phyloP scores from a whole-genome alignment of 2,888 invertebrate genomes.

The Aphodius sticticus region DNA sequence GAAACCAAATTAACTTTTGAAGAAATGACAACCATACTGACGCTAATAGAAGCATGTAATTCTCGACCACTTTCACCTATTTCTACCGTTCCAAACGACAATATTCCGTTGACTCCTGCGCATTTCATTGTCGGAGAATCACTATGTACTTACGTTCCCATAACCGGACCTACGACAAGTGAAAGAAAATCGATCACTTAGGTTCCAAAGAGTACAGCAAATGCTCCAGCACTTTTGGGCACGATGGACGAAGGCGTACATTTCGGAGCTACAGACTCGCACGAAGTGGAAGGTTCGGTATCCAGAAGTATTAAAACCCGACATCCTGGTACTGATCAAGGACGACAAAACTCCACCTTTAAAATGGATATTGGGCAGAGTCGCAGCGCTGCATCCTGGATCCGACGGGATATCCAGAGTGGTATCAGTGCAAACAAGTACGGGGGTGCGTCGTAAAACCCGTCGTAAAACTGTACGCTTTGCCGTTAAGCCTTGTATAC shows the following conservation, averaged over 20 bases:
- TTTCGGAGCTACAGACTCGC: too few relatives aligned
- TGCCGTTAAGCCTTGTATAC: slow-evolving; percentile 10
- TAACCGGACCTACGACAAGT: slow-evolving; percentile 35
- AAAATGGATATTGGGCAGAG: too few relatives aligned
- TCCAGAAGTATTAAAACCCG: too few relatives aligned
- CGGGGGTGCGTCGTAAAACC: neutral
- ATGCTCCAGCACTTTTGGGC: slow-evolving; percentile 40
- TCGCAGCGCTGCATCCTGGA: too few relatives aligned
- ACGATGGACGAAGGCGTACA: too few relatives aligned
- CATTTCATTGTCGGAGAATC: slow-evolving; percentile 45
- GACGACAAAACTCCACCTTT: too few relatives aligned
- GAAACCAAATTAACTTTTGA: slow-evolving; percentile 43
- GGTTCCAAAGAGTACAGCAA: slow-evolving; percentile 41
- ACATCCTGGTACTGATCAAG: too few relatives aligned
- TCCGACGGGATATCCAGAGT: too few relatives aligned
- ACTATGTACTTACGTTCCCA: slow-evolving; percentile 39
- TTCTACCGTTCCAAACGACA: slow-evolving; percentile 43
- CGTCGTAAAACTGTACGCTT: neutral
- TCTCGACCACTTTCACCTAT: slow-evolving; percentile 46
- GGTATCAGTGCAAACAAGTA: slow-evolving; percentile 14
- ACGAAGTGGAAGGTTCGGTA: too few relatives aligned
- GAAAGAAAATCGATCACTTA: slow-evolving; percentile 31
- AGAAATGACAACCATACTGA: slow-evolving; percentile 44
- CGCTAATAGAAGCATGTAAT: slow-evolving; percentile 48
- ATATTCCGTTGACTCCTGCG: slow-evolving; percentile 35